phyloP scores from a whole-genome alignment of 1,140 invertebrate species.

The Drosophila malerkotliana region DNA sequence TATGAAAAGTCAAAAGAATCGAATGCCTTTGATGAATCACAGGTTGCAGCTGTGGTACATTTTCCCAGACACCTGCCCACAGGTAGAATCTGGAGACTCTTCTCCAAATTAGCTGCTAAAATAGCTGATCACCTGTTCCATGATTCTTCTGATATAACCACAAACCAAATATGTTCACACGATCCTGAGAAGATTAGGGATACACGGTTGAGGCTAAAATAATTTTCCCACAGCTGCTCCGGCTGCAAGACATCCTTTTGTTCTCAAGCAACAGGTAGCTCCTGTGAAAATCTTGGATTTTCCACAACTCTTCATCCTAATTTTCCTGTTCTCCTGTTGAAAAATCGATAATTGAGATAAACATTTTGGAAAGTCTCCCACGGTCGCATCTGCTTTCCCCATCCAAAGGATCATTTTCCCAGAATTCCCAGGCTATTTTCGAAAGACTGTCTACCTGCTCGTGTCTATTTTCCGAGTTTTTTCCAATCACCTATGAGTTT shows the following conservation, averaged over 20 bases:
- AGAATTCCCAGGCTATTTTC: constrained; percentile 20
- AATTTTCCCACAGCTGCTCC: background rate
- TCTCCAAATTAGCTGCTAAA: background rate
- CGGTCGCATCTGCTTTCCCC: constrained; percentile 7
- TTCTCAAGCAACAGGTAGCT: background rate
- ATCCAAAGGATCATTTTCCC: constrained; percentile 19
- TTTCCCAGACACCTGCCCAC: background rate
- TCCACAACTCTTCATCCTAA: background rate
- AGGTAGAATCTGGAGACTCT: constrained; percentile 23
- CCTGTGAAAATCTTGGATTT: background rate
- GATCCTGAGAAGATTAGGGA: constrained; percentile 20
- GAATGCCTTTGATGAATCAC: constrained; percentile 1
- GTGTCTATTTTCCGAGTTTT: constrained; percentile 16
- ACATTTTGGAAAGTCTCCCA: constrained; percentile 19
- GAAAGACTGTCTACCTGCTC: constrained; percentile 29
- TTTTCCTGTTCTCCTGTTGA: constrained; percentile 13
- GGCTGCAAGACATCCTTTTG: constrained; percentile 3
- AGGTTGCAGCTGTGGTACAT: constrained; percentile 6
- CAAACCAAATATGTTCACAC: constrained; percentile 1
- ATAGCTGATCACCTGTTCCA: constrained; percentile 17
- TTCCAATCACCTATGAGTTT: background rate
- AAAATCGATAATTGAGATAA: constrained; percentile 1
- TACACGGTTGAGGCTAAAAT: background rate
- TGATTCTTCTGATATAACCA: constrained; percentile 7
- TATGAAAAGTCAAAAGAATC: background rate